Evolutionary conservation across 2,797 vertebrate species (phyloP).

Genomic region (Melanogrammus aeglefinus): DNA sequence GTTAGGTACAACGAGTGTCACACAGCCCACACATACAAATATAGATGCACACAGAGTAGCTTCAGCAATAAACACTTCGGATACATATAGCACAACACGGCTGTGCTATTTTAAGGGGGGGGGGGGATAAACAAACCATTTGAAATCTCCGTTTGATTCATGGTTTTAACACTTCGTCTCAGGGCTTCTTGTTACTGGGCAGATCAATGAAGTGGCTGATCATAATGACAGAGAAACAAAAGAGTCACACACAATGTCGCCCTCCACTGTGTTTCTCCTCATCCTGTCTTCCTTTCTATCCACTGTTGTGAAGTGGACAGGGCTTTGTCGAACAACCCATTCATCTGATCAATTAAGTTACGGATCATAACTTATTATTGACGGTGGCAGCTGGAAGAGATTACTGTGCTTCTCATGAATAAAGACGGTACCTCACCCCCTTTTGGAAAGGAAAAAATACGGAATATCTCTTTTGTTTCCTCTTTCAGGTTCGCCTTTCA

Average conservation of each 20-base stretch:
- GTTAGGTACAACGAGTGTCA: not conserved
- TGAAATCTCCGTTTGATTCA: not conserved
- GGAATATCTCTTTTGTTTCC: not conserved
- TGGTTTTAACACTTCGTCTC: conserved; percentile 34
- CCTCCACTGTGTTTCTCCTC: conserved; percentile 17
- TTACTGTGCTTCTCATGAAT: not conserved
- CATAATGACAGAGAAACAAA: not conserved
- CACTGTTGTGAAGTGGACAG: not conserved
- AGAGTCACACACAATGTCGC: not conserved
- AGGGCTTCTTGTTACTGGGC: conserved; percentile 31
- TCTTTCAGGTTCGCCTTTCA: not conserved
- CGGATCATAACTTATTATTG: conserved; percentile 25
- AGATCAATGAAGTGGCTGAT: not conserved
- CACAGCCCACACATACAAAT: not conserved
- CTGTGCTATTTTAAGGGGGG: not conserved
- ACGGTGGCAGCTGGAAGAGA: not conserved
- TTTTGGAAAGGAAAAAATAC: not conserved
- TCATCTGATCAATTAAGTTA: conserved; percentile 39
- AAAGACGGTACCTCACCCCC: not conserved
- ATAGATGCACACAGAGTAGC: not conserved
- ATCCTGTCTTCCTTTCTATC: conserved; percentile 6
- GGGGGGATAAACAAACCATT: not conserved
- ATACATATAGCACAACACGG: not conserved
- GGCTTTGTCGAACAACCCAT: not conserved
- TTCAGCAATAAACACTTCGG: not conserved